Evolutionary conservation across 2,113 vertebrate species (phyloP), one percentile per base, ranked within the genome.

Genomic region (Hassar affinis): DNA sequence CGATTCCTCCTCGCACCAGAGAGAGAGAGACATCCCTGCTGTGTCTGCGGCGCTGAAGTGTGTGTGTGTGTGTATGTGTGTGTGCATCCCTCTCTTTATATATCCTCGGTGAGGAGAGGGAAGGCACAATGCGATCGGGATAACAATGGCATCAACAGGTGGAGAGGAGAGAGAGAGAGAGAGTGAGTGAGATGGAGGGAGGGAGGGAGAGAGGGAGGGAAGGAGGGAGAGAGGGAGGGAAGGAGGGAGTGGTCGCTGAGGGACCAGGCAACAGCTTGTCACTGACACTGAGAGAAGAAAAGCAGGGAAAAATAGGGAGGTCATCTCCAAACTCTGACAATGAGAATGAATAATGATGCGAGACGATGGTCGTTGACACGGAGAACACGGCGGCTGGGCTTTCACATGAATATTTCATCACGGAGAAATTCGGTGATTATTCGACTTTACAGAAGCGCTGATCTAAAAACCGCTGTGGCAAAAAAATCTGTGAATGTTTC

Each of bases 121-220:
- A 51, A 84, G 78, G 79, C 78, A 78, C 83, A 79, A 85, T 80
- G 56, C 75, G 82, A 89, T 61, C 80, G 0, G 78, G 33, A 64
- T 80, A 91, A 93, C 92, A 93, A 93, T 93, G 79, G 85, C 86
- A 88, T 86, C 93, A 94, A 94, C 93, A 95, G 94, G 93, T 94
- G 93, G 94, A 88, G 89, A 92, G 90, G 88, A 88, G 69, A 85
- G 79, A 88, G 84, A 84, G 30, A 84, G 64, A 82, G 64, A 25
- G 69, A 76, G 59, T 33, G 22, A 64, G 35, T 20, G 6, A 49
- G 33, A 79, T 69, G 27, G 61, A 56, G 62, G 15, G 38, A 45
- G 18, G 17, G 35, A 42, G 45, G 6, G 72, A 87, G 85, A 81
- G 88, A 75, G 83, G 74, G 85, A 92, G 90, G 2, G 22, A 33